A percentile compares a stretch with the other conserved stretches of the same genome.
Evolutionary conservation across 2,888 invertebrate species (phyloP).

Genomic region (Baccha elongata): DNA sequence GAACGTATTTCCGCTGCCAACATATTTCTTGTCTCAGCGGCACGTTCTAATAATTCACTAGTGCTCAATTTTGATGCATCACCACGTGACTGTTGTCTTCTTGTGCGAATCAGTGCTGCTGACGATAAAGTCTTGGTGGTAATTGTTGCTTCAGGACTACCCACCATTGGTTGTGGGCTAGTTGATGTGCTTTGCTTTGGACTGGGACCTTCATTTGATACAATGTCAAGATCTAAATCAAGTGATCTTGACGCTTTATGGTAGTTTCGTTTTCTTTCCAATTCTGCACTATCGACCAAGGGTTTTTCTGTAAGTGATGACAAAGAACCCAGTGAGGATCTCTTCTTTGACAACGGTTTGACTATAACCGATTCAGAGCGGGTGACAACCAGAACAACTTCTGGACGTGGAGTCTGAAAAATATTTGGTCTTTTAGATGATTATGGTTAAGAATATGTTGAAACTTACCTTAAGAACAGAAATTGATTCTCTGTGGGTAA

Average conservation of each 20-base stretch:
- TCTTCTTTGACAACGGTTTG: slow-evolving; percentile 81
- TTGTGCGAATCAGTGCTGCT: slow-evolving; percentile 78
- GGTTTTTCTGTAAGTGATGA: slow-evolving; percentile 82
- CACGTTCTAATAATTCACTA: slow-evolving; percentile 80
- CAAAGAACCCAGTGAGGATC: slow-evolving; percentile 81
- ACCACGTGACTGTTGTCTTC: slow-evolving; percentile 79
- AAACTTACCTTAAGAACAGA: slow-evolving; percentile 90
- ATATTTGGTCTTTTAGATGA: neutral
- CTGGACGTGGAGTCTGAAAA: slow-evolving; percentile 88
- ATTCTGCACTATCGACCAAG: slow-evolving; percentile 77
- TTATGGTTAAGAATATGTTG: neutral
- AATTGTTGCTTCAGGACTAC: slow-evolving; percentile 53
- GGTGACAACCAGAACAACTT: slow-evolving; percentile 90
- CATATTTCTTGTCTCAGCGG: slow-evolving; percentile 80
- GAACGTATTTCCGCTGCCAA: slow-evolving; percentile 81
- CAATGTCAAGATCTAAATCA: slow-evolving; percentile 81
- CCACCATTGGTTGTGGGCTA: slow-evolving; percentile 76
- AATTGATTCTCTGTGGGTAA: slow-evolving; percentile 94
- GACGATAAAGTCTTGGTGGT: slow-evolving; percentile 77
- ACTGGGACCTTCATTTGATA: slow-evolving; percentile 78
- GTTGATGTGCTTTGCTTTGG: slow-evolving; percentile 75
- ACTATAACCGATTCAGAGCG: slow-evolving; percentile 83
- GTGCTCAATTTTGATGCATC: slow-evolving; percentile 81
- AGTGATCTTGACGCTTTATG: slow-evolving; percentile 82
- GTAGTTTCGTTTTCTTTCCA: slow-evolving; percentile 80